These are phyloP conservation scores for Oplegnathus fasciatus DNA, from an alignment of 2,113 vertebrate species.

Conservation along the genomic window DNA sequence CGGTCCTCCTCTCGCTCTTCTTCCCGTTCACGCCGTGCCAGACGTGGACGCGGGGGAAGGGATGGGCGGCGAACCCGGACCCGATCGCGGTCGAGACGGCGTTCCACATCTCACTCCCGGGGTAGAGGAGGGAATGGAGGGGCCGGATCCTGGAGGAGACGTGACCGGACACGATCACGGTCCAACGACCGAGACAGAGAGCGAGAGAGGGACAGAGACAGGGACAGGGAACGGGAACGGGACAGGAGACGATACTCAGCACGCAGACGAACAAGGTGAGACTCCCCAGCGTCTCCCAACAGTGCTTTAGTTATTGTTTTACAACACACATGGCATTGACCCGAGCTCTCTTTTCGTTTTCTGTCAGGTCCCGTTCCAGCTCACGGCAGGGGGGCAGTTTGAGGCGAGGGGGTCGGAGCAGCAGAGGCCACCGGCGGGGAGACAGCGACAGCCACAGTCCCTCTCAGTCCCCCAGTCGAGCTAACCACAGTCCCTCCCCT, in stretches of 20 bases:
- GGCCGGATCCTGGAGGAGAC: constrained; percentile 83
- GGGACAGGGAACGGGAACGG: constrained; percentile 80
- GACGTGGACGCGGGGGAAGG: constrained; percentile 83
- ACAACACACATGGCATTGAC: rapidly evolving
- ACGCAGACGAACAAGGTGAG: constrained; percentile 81
- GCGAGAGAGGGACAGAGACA: constrained; percentile 75
- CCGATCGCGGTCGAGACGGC: constrained; percentile 86
- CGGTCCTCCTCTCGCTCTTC: constrained; percentile 88
- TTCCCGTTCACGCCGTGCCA: constrained; percentile 87
- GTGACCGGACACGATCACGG: constrained; percentile 86
- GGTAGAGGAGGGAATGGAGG: constrained; percentile 80
- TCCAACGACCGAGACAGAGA: constrained; percentile 82
- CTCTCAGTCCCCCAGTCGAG: constrained; percentile 82
- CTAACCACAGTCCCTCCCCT: constrained; percentile 86
- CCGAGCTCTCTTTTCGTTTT: not conserved
- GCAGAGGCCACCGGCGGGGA: constrained; percentile 76
- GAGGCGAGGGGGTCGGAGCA: constrained; percentile 83
- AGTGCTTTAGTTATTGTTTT: rapidly evolving
- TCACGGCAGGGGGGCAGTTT: constrained; percentile 88
- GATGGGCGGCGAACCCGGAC: constrained; percentile 83
- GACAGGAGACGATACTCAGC: constrained; percentile 83
- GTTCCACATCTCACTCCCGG: constrained; percentile 86
- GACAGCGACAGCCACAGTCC: constrained; percentile 88
- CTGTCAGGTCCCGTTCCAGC: constrained; percentile 84
- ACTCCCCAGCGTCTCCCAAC: not conserved